Evolutionary conservation across 2,113 vertebrate species (phyloP).

Genomic region (Crotophaga sulcirostris): DNA sequence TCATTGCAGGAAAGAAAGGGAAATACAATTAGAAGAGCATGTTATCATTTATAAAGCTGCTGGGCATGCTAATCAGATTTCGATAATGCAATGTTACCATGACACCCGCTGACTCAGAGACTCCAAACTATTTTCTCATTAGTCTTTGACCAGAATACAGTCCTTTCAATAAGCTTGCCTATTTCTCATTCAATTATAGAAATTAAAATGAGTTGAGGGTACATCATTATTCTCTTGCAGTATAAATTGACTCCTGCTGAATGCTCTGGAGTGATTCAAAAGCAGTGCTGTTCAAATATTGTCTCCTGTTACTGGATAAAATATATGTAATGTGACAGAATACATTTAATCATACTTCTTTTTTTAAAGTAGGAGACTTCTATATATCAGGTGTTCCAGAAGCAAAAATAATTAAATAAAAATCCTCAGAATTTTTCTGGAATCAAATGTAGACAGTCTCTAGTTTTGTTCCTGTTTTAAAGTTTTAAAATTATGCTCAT

Average conservation of each 20-base stretch:
- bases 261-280: constrained; percentile 48
- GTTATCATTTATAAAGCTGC: constrained; percentile 55
- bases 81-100: constrained; percentile 76
- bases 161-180: constrained; percentile 72
- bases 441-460: not conserved
- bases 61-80: constrained; percentile 78
- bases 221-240: constrained; percentile 68
- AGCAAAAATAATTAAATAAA: not conserved
- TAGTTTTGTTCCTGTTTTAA: not conserved
- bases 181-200: constrained; percentile 74
- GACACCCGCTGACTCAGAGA: constrained; percentile 68
- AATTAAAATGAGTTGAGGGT: constrained; percentile 74
- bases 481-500: not conserved
- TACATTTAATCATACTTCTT: not conserved
- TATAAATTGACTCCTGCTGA: constrained; percentile 62
- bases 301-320: constrained; percentile 4
- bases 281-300: constrained; percentile 14
- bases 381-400: not conserved
- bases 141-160: constrained; percentile 74
- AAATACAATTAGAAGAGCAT: constrained; percentile 62
- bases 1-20: constrained; percentile 32
- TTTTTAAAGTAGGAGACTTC: not conserved
- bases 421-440: not conserved
- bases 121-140: constrained; percentile 75
- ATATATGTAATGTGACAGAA: not conserved